Percentiles rank a stretch among this genome's conserved stretches.
phyloP scores from a whole-genome alignment of 2,888 invertebrate species.

The Dyspetes luteomarginatus region DNA sequence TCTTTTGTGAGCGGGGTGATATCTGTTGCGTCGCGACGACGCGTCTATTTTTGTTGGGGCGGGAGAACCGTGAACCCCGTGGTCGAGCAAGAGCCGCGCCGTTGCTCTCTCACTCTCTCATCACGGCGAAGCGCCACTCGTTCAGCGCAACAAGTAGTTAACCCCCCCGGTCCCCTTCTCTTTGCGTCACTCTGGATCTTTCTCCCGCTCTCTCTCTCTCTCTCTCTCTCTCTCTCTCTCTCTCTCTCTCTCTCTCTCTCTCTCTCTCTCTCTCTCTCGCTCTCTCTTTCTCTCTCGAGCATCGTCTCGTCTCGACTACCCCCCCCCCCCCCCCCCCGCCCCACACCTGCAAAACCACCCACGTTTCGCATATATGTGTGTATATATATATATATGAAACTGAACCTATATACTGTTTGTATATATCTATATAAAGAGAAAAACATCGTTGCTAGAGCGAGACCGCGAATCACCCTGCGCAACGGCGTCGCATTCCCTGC shows the following conservation, averaged over 20 bases:
- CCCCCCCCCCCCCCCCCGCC: conserved; percentile 19
- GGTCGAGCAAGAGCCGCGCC: conserved; percentile 47
- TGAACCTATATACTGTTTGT: too few species aligned
- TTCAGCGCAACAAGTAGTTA: conserved; percentile 81
- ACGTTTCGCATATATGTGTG: conserved; percentile 18
- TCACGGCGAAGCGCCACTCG: conserved; percentile 72
- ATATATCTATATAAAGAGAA: conserved; percentile 12
- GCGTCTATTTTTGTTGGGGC: conserved; percentile 77
- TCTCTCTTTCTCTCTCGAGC: conserved; percentile 41
- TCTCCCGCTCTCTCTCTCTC: conserved; percentile 57
- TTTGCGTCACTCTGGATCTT: conserved; percentile 55
- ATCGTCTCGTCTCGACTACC: too few species aligned
- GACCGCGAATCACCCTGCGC: conserved; percentile 41
- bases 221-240: conserved; percentile 40
- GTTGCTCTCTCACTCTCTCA: conserved; percentile 35
- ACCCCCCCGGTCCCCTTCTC: conserved; percentile 62
- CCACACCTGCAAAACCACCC: too few species aligned
- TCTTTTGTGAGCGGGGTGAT: conserved; percentile 66
- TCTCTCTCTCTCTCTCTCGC: conserved; percentile 43
- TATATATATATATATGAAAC: neutral
- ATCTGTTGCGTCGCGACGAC: conserved; percentile 81
- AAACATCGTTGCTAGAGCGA: conserved; percentile 57
- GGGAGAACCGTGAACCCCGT: conserved; percentile 43
- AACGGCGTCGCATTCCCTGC: conserved; percentile 48
- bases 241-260: conserved; percentile 54